Base-by-base conservation (phyloP, 2,888 invertebrate genomes). In the Sisyra nigra region DNA sequence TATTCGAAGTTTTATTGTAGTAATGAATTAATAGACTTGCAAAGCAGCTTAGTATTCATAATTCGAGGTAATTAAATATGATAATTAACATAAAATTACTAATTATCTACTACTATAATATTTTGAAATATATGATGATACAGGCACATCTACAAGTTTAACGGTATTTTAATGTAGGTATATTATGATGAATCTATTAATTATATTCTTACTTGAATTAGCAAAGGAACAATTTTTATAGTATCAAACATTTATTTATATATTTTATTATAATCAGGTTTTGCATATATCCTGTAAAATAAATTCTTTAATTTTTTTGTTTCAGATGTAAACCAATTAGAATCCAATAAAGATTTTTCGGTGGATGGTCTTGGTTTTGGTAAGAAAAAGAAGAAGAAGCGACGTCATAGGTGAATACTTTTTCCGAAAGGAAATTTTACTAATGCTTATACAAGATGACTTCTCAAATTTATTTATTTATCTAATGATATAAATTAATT, bases 311-410 rank as follows among this genome's bases (percentile, higher is more conserved):
- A 40, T 50, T 50, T 49, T 53, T 53, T 56, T 57, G 48, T 68
- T 65, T 44, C 73, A 81, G 81, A 78, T 47, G 69, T 76, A 42
- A 72, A 71, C n/a, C 80, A 80, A 51, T 60, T 82, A 61, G 81
- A 84, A 52, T 75, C 77, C 49, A 76, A 78, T 49, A 87, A 87
- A 64, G 87, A 87, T 59, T 87, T 84, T 65, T 78, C 82, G 43
- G 76, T 84, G 48, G 86, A 87, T 60, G 82, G 82, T 8, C 71
- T 87, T 50, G 81, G 80, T 45, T 84, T 80, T 67, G 82, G 77
- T 57, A 83, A 85, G 59, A 91, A 91, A 71, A 91, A 91, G 66
- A 91, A 91, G 74, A 91, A 91, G 74, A 91, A 91, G 67, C 77
- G 91, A 58, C 77, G 91, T 59, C 91, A 92, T 71, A 84, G 86